These are phyloP conservation scores for Stichodactyla mertensii DNA, from an alignment of 64 coral and sea anemone genomes.

Conservation along the genomic window DNA sequence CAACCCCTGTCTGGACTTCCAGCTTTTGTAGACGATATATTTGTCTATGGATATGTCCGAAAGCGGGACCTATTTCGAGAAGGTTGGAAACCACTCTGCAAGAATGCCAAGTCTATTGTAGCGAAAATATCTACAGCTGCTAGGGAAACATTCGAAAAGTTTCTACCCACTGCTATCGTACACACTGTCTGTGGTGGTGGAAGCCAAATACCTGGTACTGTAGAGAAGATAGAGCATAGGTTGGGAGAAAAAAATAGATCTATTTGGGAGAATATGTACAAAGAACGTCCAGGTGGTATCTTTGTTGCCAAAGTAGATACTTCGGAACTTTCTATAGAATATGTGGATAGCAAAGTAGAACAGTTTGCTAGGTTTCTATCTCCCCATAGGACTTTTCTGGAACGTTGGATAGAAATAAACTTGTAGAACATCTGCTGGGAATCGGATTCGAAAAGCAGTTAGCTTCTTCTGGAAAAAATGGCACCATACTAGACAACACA, in stretches of 20 bases:
- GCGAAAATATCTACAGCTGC: not conserved
- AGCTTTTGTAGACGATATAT: conserved; percentile 4
- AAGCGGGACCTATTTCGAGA: not conserved
- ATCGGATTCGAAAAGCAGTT: not conserved
- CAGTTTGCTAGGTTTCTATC: not conserved
- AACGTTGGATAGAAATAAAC: not conserved
- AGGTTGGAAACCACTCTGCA: not conserved
- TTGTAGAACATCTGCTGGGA: not conserved
- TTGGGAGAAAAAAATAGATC: not conserved
- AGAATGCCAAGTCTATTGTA: not conserved
- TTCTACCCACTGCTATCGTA: not conserved
- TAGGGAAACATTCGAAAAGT: not conserved
- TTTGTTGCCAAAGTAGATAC: not conserved
- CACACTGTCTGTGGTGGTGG: not conserved
- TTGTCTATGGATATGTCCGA: not conserved
- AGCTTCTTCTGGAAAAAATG: too few relatives aligned
- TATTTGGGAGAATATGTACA: not conserved
- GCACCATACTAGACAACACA: not conserved
- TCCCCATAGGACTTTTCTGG: not conserved
- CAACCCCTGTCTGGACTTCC: not conserved
- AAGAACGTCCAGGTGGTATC: not conserved
- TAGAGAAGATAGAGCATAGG: not conserved
- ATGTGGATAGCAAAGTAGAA: not conserved
- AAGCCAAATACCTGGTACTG: not conserved
- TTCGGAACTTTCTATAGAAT: not conserved